A percentile compares a stretch with the other conserved stretches of the same genome.
Conservation (phyloP, 2,113 vertebrate species). For the Hoplias malabaricus region DNA sequence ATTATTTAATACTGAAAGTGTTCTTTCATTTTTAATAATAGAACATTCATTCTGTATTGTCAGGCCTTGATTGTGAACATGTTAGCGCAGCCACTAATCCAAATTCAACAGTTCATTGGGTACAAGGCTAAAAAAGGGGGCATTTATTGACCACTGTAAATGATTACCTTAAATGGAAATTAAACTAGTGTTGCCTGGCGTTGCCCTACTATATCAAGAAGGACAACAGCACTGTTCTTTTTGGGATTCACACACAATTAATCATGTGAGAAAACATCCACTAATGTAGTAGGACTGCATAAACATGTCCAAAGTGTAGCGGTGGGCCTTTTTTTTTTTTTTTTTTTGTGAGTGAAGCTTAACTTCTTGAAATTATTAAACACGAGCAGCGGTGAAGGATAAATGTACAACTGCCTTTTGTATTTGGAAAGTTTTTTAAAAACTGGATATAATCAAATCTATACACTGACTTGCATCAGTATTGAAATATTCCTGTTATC, state of each 20-base stretch:
- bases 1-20: no score
- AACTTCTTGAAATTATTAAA: background rate
- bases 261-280: background rate
- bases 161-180: slow-evolving; percentile 72
- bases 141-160: slow-evolving; percentile 44
- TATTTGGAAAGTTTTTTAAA: no score
- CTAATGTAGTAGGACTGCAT: background rate
- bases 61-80: background rate
- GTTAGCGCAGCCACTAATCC: background rate
- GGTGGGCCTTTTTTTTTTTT: background rate
- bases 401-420: no score
- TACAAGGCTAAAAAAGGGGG: background rate
- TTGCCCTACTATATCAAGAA: slow-evolving; percentile 53
- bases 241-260: slow-evolving; percentile 38
- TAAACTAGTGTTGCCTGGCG: slow-evolving; percentile 45
- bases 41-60: background rate
- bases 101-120: slow-evolving; percentile 33
- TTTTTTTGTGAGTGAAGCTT: background rate
- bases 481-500: background rate
- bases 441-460: background rate
- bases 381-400: no score
- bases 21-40: no score
- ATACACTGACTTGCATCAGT: background rate
- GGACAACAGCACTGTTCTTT: slow-evolving; percentile 25
- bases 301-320: background rate